phyloP scores from a whole-genome alignment of 2,888 invertebrate genomes.

The Agriopis aurantiaria region DNA sequence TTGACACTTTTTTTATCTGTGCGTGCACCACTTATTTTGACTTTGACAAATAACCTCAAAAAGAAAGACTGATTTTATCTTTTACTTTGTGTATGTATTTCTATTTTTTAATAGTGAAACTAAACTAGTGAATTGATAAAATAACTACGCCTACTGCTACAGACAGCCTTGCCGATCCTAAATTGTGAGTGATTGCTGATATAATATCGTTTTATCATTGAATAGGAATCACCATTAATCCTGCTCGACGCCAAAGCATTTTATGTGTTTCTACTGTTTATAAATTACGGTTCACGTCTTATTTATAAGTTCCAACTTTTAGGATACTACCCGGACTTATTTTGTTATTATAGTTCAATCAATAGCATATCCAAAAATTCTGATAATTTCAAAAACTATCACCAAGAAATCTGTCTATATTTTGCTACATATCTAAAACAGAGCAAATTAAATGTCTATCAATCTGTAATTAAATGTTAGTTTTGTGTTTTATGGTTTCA shows the following conservation, averaged over 20 bases:
- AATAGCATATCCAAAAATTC: neutral
- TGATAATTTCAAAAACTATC: neutral
- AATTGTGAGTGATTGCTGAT: constrained; percentile 22
- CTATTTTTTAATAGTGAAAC: neutral
- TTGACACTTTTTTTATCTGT: neutral
- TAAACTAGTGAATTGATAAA: constrained; percentile 24
- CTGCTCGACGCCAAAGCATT: constrained; percentile 17
- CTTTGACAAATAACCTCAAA: constrained; percentile 64
- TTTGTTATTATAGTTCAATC: neutral
- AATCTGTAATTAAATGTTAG: too few relatives aligned
- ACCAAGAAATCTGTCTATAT: too few relatives aligned
- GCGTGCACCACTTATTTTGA: constrained; percentile 45
- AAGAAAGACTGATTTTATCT: constrained; percentile 72
- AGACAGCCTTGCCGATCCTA: constrained; percentile 5
- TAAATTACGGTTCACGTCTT: neutral
- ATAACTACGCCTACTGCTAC: neutral
- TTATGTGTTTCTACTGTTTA: neutral
- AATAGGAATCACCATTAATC: constrained; percentile 5
- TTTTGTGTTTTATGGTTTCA: too few relatives aligned
- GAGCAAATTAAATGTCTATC: too few relatives aligned
- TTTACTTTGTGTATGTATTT: constrained; percentile 51
- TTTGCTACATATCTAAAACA: too few relatives aligned
- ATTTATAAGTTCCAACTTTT: neutral
- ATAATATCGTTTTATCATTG: neutral
- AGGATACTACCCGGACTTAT: neutral